Conservation (phyloP, 2,888 invertebrate genomes). For the Diaphora mendica region DNA sequence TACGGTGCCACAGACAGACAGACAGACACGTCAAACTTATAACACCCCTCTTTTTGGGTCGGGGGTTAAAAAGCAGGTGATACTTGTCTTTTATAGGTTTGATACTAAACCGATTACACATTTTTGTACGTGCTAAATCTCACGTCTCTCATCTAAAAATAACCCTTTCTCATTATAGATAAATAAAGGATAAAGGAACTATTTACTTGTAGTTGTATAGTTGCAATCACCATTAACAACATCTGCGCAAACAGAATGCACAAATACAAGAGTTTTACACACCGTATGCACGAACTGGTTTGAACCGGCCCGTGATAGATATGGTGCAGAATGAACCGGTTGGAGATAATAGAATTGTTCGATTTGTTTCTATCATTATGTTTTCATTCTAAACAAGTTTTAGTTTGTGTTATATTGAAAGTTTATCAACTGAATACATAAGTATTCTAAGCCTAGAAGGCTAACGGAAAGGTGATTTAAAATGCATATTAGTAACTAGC, state of each 20-base stretch:
- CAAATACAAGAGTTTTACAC: conserved; percentile 19
- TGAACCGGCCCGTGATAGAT: conserved; percentile 19
- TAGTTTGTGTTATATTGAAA: conserved; percentile 6
- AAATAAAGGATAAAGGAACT: conserved; percentile 18
- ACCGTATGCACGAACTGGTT: conserved; percentile 16
- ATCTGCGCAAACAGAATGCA: conserved; percentile 23
- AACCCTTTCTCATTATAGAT: conserved; percentile 6
- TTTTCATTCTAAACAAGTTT: conserved; percentile 17
- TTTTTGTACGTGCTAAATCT: not conserved
- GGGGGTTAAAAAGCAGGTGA: no score
- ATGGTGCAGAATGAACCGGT: conserved; percentile 19
- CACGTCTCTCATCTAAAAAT: not conserved
- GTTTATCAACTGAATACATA: not conserved
- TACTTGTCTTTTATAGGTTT: no score
- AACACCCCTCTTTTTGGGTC: no score
- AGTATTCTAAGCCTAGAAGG: not conserved
- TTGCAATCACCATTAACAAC: conserved; percentile 22
- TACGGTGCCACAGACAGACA: no score
- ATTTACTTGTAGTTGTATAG: conserved; percentile 12
- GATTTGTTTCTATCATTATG: conserved; percentile 23
- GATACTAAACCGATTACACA: not conserved
- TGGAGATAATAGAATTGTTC: conserved; percentile 18
- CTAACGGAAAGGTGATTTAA: not conserved
- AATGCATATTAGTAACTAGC: not conserved
- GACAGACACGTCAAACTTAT: no score